A percentile compares a stretch with the other conserved stretches of the same genome.
These are phyloP conservation scores for Halocynthia roretzi DNA, from an alignment of 23 tunicate genomes.

Conservation along the genomic window DNA sequence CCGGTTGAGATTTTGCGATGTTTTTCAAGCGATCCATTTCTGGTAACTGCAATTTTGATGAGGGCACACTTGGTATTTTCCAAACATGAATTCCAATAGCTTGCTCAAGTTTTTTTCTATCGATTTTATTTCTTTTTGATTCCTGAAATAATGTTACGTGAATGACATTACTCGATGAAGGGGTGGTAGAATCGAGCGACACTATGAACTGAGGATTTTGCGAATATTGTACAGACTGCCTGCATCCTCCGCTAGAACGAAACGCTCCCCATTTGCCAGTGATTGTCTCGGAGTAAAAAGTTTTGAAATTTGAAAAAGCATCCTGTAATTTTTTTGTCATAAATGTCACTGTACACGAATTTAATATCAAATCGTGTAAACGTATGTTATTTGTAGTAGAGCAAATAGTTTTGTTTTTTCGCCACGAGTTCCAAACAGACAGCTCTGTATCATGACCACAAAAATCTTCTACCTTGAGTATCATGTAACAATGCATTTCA, in stretches of 20 bases:
- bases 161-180: not conserved
- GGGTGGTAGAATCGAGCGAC: not conserved
- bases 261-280: constrained; percentile 4
- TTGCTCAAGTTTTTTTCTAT: constrained; percentile 29
- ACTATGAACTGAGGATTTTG: constrained; percentile 31
- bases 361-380: too few species aligned
- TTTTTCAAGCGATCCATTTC: not conserved
- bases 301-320: not conserved
- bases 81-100: constrained; percentile 43
- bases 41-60: not conserved
- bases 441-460: not conserved
- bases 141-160: constrained; percentile 29
- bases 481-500: not conserved
- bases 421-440: too few species aligned
- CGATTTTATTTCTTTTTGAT: constrained; percentile 5
- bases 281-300: not conserved
- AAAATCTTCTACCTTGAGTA: not conserved
- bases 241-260: not conserved
- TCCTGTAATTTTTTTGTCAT: too few species aligned
- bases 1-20: not conserved
- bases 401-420: too few species aligned
- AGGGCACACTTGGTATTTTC: not conserved
- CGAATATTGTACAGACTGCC: not conserved
- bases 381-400: too few species aligned
- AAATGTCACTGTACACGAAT: too few species aligned